A percentile compares a stretch with the other conserved stretches of the same genome.
Conservation (phyloP, 2,888 invertebrate genomes). For the Rugalucina vietnamica region DNA sequence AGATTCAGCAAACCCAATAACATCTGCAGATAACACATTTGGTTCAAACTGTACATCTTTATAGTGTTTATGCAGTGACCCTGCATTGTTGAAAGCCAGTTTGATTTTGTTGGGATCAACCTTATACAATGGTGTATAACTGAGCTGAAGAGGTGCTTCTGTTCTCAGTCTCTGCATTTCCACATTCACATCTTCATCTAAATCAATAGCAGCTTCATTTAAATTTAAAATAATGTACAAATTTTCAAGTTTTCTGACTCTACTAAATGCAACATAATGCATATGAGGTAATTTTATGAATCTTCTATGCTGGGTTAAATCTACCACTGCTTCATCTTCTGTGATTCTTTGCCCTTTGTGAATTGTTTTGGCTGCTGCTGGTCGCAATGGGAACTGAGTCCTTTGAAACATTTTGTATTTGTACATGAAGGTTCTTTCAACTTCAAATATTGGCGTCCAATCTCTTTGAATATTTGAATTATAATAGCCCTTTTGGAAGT, state of each 20-base stretch:
- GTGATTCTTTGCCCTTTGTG: slow-evolving; percentile 43
- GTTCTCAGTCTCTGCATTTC: slow-evolving; percentile 3
- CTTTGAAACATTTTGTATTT: slow-evolving; percentile 30
- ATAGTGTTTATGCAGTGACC: background rate
- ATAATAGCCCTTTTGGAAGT: slow-evolving; percentile 34
- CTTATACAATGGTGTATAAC: slow-evolving; percentile 29
- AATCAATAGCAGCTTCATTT: background rate
- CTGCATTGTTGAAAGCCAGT: background rate
- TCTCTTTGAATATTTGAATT: slow-evolving; percentile 20
- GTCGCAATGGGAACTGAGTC: background rate
- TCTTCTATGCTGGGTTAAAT: slow-evolving; percentile 11
- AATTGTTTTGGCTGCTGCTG: background rate
- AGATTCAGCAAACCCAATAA: slow-evolving; percentile 5
- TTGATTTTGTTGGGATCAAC: background rate
- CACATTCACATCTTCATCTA: background rate
- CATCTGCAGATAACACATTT: background rate
- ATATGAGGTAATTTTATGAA: background rate
- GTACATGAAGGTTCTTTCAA: slow-evolving; percentile 34
- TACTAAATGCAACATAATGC: slow-evolving; percentile 7
- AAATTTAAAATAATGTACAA: slow-evolving; percentile 25
- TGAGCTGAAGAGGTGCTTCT: background rate
- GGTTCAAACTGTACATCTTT: background rate
- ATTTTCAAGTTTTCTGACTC: slow-evolving; percentile 19
- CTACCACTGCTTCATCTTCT: slow-evolving; percentile 33
- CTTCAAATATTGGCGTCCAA: slow-evolving; percentile 54